Conservation (phyloP, 2,888 invertebrate genomes). For the Harpalus rubripes region DNA sequence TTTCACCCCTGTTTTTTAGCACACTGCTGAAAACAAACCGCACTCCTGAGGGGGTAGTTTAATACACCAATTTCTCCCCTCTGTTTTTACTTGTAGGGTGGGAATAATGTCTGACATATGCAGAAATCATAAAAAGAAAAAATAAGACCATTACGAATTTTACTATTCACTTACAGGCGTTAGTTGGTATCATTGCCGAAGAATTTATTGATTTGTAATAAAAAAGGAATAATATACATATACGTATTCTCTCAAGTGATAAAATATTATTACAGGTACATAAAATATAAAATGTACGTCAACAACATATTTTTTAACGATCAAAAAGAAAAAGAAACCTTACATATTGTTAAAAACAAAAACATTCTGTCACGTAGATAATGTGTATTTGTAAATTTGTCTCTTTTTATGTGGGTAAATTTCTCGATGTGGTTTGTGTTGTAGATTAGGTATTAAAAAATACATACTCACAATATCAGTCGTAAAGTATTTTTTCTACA, state of each 20-base stretch:
- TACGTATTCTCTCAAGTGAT: neutral
- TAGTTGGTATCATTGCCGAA: no score
- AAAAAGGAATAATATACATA: neutral
- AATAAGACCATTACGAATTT: neutral
- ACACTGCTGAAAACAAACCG: conserved; percentile 9
- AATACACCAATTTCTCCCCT: conserved; percentile 21
- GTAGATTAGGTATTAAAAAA: no score
- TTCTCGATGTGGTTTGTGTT: no score
- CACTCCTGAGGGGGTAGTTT: neutral
- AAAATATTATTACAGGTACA: neutral
- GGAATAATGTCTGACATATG: neutral
- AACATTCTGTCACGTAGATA: no score
- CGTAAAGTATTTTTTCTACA: no score
- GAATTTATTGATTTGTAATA: neutral
- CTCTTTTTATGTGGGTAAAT: no score
- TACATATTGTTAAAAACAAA: no score
- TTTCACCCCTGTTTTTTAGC: neutral
- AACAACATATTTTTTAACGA: no score
- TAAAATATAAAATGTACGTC: no score
- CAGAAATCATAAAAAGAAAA: neutral
- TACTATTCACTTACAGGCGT: neutral
- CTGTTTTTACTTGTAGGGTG: neutral
- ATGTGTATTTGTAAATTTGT: no score
- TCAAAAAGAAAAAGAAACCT: no score
- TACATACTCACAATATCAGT: no score